These are phyloP conservation scores for Rhinogobius similis DNA, from an alignment of 2,113 vertebrate species.

Conservation along the genomic window DNA sequence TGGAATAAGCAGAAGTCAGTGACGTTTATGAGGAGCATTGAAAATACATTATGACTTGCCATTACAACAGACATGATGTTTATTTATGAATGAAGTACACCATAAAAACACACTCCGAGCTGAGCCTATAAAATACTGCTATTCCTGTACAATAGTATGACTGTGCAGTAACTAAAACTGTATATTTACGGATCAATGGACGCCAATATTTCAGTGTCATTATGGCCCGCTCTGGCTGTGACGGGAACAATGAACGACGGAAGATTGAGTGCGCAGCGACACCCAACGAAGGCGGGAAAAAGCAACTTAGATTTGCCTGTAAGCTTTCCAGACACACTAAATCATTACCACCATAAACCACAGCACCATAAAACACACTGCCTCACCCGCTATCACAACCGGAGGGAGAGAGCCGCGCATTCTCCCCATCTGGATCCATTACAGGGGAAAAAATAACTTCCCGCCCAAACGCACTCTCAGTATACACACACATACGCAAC, in stretches of 20 bases:
- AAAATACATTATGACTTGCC: background rate
- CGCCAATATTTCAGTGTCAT: constrained; percentile 32
- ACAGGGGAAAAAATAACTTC: constrained; percentile 71
- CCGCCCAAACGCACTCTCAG: constrained; percentile 48
- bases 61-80: background rate
- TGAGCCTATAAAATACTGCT: background rate
- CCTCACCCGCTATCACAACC: constrained; percentile 70
- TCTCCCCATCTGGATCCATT: constrained; percentile 81
- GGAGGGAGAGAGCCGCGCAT: constrained; percentile 64
- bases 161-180: constrained; percentile 13
- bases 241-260: constrained; percentile 59
- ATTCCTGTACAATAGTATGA: constrained; percentile 1
- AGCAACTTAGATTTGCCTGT: constrained; percentile 65
- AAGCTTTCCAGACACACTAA: constrained; percentile 67
- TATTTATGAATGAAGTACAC: constrained; percentile 2
- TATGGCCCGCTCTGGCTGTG: constrained; percentile 14
- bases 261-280: constrained; percentile 51
- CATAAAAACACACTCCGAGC: constrained; percentile 2
- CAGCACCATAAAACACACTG: constrained; percentile 70
- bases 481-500: constrained; percentile 24
- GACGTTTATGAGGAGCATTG: background rate
- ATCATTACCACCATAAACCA: constrained; percentile 75
- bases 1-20: background rate
- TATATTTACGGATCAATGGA: constrained; percentile 15
- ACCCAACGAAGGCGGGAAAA: constrained; percentile 32